A percentile compares a stretch with the other conserved stretches of the same genome.
phyloP scores from a whole-genome alignment of 2,113 vertebrate species.

The Sander vitreus region DNA sequence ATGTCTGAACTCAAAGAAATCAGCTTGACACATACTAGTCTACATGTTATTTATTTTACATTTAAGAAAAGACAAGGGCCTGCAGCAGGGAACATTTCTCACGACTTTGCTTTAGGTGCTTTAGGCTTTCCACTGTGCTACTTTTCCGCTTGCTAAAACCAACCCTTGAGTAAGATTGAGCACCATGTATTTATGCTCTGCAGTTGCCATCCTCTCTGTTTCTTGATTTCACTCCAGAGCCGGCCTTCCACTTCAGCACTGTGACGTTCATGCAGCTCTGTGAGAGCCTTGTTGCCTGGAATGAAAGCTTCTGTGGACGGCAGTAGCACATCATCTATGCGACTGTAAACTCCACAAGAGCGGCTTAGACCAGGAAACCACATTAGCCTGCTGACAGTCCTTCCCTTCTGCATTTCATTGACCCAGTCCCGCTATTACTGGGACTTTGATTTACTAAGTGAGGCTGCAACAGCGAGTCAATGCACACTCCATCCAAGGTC shows the following conservation, averaged over 20 bases:
- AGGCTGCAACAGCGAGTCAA: slow-evolving; percentile 34
- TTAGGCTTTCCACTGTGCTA: slow-evolving; percentile 28
- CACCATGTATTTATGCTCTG: not conserved
- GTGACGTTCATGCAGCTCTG: slow-evolving; percentile 26
- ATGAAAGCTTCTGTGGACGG: slow-evolving; percentile 23
- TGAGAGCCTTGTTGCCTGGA: slow-evolving; percentile 22
- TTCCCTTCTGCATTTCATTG: slow-evolving; percentile 52
- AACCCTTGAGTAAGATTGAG: not conserved
- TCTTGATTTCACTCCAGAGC: slow-evolving; percentile 14
- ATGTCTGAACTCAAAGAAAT: slow-evolving; percentile 2
- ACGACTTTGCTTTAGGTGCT: slow-evolving; percentile 40
- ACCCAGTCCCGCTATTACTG: slow-evolving; percentile 62
- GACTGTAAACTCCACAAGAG: slow-evolving; percentile 13
- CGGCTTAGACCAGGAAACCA: slow-evolving; percentile 38
- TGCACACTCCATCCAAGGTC: slow-evolving; percentile 31
- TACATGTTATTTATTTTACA: slow-evolving; percentile 56
- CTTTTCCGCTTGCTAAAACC: slow-evolving; percentile 22
- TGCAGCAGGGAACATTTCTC: not conserved
- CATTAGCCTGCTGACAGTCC: slow-evolving; percentile 36
- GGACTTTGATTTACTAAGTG: slow-evolving; percentile 65
- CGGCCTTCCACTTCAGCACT: not conserved
- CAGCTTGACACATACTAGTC: not conserved
- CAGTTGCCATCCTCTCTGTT: slow-evolving; percentile 4
- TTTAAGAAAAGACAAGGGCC: slow-evolving; percentile 28
- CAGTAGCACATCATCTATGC: slow-evolving; percentile 11